Conservation (phyloP, 2,888 invertebrate species). For the Drosophila mettleri region DNA sequence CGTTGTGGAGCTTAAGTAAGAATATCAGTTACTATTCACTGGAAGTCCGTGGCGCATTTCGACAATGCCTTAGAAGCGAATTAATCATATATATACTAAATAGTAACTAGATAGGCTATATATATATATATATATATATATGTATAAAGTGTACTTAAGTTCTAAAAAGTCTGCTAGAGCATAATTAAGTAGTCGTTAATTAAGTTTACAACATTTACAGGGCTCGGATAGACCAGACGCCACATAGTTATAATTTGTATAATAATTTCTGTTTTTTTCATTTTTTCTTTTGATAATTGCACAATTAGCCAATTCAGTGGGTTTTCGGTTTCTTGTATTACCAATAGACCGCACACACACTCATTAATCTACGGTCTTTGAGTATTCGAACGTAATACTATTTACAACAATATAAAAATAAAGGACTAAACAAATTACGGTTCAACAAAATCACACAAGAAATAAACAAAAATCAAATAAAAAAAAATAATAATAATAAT, state of each 20-base stretch:
- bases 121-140: constrained; percentile 3
- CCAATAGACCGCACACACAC: constrained; percentile 48
- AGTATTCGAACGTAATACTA: constrained; percentile 72
- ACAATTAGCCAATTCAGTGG: constrained; percentile 77
- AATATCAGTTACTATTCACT: constrained; percentile 80
- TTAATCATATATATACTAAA: constrained; percentile 3
- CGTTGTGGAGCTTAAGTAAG: constrained; percentile 27
- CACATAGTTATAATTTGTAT: constrained; percentile 34
- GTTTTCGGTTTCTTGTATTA: constrained; percentile 47
- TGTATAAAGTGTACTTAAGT: constrained; percentile 2
- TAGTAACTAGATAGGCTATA: constrained; percentile 11
- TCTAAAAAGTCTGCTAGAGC: constrained; percentile 55
- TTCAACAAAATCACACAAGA: constrained; percentile 73
- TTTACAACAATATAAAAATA: constrained; percentile 41
- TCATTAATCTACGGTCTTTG: constrained; percentile 71
- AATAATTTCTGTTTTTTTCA: constrained; percentile 9
- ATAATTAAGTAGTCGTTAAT: constrained; percentile 71
- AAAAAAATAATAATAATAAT: constrained; percentile 9
- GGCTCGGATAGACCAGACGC: constrained; percentile 18
- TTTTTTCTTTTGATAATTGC: constrained; percentile 68
- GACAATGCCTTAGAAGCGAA: constrained; percentile 43
- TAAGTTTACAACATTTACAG: constrained; percentile 64
- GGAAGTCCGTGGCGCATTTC: constrained; percentile 82
- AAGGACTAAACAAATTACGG: constrained; percentile 62
- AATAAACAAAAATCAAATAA: constrained; percentile 17